Evolutionary conservation across 2,888 invertebrate species (phyloP).

Genomic region (Heliconius ethilla): DNA sequence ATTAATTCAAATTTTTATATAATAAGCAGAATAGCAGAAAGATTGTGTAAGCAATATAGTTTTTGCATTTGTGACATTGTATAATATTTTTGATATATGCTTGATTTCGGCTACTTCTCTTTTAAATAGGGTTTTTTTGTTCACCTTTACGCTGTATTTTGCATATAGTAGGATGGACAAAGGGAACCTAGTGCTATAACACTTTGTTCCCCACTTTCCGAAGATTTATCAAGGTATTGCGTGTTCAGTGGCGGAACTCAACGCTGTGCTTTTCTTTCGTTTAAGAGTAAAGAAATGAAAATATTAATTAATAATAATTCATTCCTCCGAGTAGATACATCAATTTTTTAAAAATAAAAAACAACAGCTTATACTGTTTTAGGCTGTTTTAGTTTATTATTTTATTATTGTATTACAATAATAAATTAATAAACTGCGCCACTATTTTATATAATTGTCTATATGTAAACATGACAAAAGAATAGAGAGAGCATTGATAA

Average conservation of each 20-base stretch:
- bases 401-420: too few relatives aligned
- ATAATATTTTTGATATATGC: too few relatives aligned
- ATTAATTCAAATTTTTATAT: too few relatives aligned
- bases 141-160: not conserved
- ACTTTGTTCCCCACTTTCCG: not conserved
- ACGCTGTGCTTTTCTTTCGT: not conserved
- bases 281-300: not conserved
- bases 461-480: conserved; percentile 1
- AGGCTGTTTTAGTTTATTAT: not conserved
- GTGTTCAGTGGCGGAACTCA: not conserved
- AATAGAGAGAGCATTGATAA: conserved; percentile 34
- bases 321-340: not conserved
- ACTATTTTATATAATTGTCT: not conserved
- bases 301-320: not conserved
- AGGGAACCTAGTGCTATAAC: not conserved
- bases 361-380: too few relatives aligned
- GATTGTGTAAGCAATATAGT: too few relatives aligned
- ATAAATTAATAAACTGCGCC: not conserved
- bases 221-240: not conserved
- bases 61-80: too few relatives aligned
- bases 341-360: too few relatives aligned
- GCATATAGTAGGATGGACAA: not conserved
- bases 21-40: too few relatives aligned
- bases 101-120: too few relatives aligned
- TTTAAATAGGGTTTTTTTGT: not conserved